Evolutionary conservation across 2,797 vertebrate species (phyloP), one percentile per base, ranked within the genome.

Genomic region (Anabas testudineus): DNA sequence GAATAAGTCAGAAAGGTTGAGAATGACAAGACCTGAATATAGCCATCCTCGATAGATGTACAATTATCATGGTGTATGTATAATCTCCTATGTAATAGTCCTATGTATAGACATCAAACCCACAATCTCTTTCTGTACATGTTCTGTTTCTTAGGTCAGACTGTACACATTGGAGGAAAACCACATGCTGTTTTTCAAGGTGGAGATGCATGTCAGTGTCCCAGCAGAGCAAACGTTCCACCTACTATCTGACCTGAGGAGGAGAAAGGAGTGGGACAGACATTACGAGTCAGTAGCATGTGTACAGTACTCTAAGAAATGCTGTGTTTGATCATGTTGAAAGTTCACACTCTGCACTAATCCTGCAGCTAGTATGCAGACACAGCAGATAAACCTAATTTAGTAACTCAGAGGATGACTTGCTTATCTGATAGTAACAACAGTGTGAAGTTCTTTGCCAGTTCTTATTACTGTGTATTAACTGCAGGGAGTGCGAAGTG

Each of bases 131-230:
- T 59, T 67, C 39, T 62, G 48, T 16, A 24, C 69, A 41, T 70
- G 54, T 52, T 36, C 6, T 34, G 1, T 68, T 65, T 62, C 45
- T 56, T 3, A 99, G 97, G 95, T 98, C 72, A 89, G 88, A 80
- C 91, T 99, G 73, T 99, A 95, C 90, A 98, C 92, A 0, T 90
- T 97, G 83, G 98, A 99, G 88, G 97, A 99, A 72, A 96, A 97
- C 91, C 95, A 94, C 49, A 95, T 94, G 88, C 92, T 99, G 68
- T 97, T 95, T 64, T 96, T 99, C 87, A 96, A 94, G 74, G 94
- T 97, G 60, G 97, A 99, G 90, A 97, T 95, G 61, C 80, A 83
- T 0, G 94, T 97, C 60, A 67, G 77, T 0, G 87, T 96, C 34
- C 39, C 95, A 0, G 93, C 96, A 0, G 69, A 87, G 84, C 94